Evolutionary conservation across 1,140 invertebrate species (phyloP), one percentile per base, ranked within the genome.

Genomic region (Pachyrhynchus sulphureomaculatus): DNA sequence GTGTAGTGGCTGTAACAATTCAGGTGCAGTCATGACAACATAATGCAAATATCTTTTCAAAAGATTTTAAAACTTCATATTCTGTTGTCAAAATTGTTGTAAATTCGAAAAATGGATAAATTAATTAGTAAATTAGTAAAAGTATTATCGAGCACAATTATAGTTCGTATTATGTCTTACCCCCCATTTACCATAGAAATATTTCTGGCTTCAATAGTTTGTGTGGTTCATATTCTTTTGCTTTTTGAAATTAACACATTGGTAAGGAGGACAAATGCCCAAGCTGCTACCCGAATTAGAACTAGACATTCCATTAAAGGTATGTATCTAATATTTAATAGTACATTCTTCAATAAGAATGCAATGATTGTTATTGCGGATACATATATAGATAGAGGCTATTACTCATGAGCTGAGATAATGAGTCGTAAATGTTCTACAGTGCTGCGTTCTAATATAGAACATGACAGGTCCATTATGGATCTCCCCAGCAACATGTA

Each of bases 211-310:
- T 17, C 36, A 12, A 23, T 62, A 18, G 47, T 68, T 6, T 68
- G 67, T 29, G 39, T 68, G 1, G 45, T 54, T 2, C 67, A 68
- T 15, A 34, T 39, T 13, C 41, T 68, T 10, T 39, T 68, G 10
- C 60, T 68, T 12, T 62, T 65, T 32, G 63, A 68, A 57, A 48
- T 68, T 13, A 68, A 68, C 51, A 56, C 57, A 12, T 39, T 68
- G 4, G 64, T 54, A 13, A 34, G 52, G 15, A 55, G 49, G 10
- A 65, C 64, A 4, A 68, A 65, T 21, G 44, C 53, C 26, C 65
- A 64, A 39, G 56, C 67, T 9, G 47, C 47, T 3, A 36, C 51
- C 2, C 65, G 49, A 51, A 21, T 68, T 10, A 51, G 58, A 49
- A 10, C 56, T 12, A 62, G 44, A 47, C 64, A 61, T 24, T 44